Base-by-base conservation (phyloP, 2,888 invertebrate species). In the Ophioninae sp. region DNA sequence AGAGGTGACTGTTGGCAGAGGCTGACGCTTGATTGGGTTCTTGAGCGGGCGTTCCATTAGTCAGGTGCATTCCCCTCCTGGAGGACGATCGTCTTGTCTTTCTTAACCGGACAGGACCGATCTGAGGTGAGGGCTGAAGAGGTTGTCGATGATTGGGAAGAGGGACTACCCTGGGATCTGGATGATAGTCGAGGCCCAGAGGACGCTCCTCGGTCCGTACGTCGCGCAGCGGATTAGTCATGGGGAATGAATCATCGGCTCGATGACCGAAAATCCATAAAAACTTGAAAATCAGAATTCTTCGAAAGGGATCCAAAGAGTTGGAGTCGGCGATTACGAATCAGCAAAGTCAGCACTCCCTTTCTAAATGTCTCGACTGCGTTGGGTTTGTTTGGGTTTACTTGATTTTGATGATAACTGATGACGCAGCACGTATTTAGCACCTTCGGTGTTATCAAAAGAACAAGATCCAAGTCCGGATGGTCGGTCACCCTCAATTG, bases 41-140 rank as follows among this genome's bases (percentile, higher is more conserved):
- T 86, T 91, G 91, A 76, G 96, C 95, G 92, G 95, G 95, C 92
- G 96, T 96, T 94, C 97, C 97, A 94, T 96, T 96, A 89, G 96
- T 95, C 93, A 97, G 93, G 95, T 97, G 97, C 97, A 97, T 97
- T 93, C 93, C 94, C 86, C 89, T 88, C 84, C 91, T 90, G 79
- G 89, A 89, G 65, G 91, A 91, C 79, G 90, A 89, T 63, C 87
- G 88, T 81, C 91, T 88, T n/a, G 90, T 89, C 79, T 91, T 89
- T 59, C 91, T 85, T 44, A 91, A 86, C 63, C 91, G 88, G 17
- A 87, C 79, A 30, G 87, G 81, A 30, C 81, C 87, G 72, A 90
- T 87, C 59, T 88, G 90, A 63, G 85, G 85, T 58, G 85, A 82
- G 39, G 89, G 82, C 73, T 86, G 89, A 64, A 83, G 63, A 58